Evolutionary conservation across 35 echinoderm and acorn worm genomes (phyloP).

Genomic region (Holothuria glaberrima): DNA sequence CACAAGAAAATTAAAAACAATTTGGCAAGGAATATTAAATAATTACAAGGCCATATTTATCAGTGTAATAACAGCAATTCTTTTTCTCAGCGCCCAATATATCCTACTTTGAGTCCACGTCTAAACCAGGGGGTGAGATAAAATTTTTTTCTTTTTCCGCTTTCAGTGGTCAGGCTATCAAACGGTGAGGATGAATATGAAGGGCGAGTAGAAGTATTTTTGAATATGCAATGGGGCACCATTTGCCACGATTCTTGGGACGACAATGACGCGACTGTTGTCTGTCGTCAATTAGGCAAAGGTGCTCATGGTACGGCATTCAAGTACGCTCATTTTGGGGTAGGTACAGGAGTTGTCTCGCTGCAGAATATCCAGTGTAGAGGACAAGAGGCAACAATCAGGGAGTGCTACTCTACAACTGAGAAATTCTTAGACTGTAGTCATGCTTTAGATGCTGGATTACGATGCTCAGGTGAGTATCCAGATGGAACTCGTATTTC

Average conservation of each 20-base stretch:
- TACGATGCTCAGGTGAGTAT: background rate
- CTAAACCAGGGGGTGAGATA: too few species aligned
- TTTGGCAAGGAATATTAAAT: too few species aligned
- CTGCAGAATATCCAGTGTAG: background rate
- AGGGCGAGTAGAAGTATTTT: conserved; percentile 37
- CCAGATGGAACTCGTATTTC: background rate
- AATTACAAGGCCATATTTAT: too few species aligned
- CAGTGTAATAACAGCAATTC: too few species aligned
- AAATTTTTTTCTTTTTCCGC: too few species aligned
- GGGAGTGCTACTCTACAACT: background rate
- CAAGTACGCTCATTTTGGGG: conserved; percentile 4
- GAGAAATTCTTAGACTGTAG: background rate
- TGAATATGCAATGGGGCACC: conserved; percentile 31
- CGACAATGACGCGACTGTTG: conserved; percentile 13
- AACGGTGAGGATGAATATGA: background rate
- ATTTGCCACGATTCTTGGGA: conserved; percentile 46
- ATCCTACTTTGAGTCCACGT: too few species aligned
- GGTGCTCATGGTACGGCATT: background rate
- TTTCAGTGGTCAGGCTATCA: too few species aligned
- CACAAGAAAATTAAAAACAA: too few species aligned
- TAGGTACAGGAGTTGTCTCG: conserved; percentile 4
- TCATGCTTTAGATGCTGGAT: conserved; percentile 17
- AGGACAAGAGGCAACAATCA: background rate
- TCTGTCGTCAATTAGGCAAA: conserved; percentile 39
- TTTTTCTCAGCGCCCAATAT: too few species aligned